Evolutionary conservation across 2,113 vertebrate genomes (phyloP).

Genomic region (Notothenia rossii): DNA sequence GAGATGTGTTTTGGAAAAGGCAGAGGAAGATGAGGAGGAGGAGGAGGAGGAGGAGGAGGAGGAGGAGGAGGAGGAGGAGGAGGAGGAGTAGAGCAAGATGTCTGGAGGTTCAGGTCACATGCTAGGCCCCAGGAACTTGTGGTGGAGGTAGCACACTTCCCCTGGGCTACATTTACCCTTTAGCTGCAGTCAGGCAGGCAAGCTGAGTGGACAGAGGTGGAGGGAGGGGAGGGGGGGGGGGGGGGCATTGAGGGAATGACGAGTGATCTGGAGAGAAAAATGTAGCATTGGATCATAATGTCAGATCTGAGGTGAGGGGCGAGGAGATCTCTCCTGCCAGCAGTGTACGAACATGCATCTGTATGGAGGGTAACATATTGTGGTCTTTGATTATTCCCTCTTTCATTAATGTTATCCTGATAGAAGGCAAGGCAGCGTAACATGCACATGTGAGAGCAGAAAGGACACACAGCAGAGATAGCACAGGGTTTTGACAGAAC

Average conservation of each 20-base stretch:
- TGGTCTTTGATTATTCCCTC: slow-evolving; percentile 81
- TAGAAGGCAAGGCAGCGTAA: slow-evolving; percentile 52
- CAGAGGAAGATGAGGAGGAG: neutral
- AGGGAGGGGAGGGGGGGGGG: neutral
- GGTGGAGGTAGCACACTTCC: slow-evolving; percentile 65
- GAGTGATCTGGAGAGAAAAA: slow-evolving; percentile 68
- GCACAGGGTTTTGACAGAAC: slow-evolving; percentile 58
- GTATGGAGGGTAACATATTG: slow-evolving; percentile 77
- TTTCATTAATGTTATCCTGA: slow-evolving; percentile 80
- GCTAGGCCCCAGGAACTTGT: slow-evolving; percentile 37
- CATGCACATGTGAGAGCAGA: slow-evolving; percentile 45
- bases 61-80: slow-evolving; percentile 16
- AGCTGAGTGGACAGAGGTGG: slow-evolving; percentile 64
- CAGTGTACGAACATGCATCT: slow-evolving; percentile 60
- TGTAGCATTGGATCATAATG: slow-evolving; percentile 72
- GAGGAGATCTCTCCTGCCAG: slow-evolving; percentile 54
- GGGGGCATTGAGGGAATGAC: slow-evolving; percentile 31
- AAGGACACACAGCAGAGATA: slow-evolving; percentile 56
- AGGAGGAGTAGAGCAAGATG: slow-evolving; percentile 46
- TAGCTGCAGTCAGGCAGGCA: slow-evolving; percentile 66
- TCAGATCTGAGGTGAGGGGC: slow-evolving; percentile 68
- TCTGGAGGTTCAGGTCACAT: slow-evolving; percentile 63
- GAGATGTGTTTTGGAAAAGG: slow-evolving; percentile 37
- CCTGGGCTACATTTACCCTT: slow-evolving; percentile 81
- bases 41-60: slow-evolving; percentile 19